Evolutionary conservation across 2,888 invertebrate genomes (phyloP), one percentile per base, ranked within the genome.

Genomic region (Ormia ochracea): DNA sequence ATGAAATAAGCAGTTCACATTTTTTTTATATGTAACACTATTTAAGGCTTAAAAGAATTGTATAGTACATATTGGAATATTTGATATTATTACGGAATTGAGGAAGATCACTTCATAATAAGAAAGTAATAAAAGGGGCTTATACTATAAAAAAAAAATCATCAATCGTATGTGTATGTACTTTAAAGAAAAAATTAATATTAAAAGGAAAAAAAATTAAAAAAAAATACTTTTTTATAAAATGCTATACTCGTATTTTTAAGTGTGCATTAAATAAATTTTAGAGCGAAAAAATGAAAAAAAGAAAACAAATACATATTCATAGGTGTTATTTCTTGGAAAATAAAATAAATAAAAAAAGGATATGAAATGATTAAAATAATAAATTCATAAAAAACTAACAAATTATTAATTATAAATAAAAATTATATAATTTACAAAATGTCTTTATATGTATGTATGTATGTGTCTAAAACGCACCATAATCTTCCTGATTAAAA

Each of bases 251-350:
- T 76, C 61, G 21, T 69, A 76, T 83, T 90, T 90, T 70, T 86
- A 80, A 84, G 82, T 89, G 87, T 85, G 84, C 84, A 84, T 83
- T 84, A 82, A 82, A 83, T 79, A 82, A 81, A 76, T 69, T 69
- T 33, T 31, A 61, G 36, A 54, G 17, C 14, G 2, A 14, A 36
- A 59, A 41, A 14, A 48, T 19, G 33, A 56, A 26, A 45, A 66
- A 66, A 7, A 28, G 61, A 82, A 69, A 72, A 75, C 14, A 75
- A 78, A 58, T 69, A 59, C 75, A 77, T 81, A 82, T 76, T 54
- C 56, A 83, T 87, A 87, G 85, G 85, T 87, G 86, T 86, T 87
- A 87, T 86, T 86, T 84, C 86, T 86, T 84, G 83, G 82, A 87
- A 82, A 81, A 70, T 68, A 77, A 83, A 33, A 75, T 75, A 82